Base-by-base conservation (phyloP, 2,113 vertebrate genomes). In the Thamnaconus septentrionalis region DNA sequence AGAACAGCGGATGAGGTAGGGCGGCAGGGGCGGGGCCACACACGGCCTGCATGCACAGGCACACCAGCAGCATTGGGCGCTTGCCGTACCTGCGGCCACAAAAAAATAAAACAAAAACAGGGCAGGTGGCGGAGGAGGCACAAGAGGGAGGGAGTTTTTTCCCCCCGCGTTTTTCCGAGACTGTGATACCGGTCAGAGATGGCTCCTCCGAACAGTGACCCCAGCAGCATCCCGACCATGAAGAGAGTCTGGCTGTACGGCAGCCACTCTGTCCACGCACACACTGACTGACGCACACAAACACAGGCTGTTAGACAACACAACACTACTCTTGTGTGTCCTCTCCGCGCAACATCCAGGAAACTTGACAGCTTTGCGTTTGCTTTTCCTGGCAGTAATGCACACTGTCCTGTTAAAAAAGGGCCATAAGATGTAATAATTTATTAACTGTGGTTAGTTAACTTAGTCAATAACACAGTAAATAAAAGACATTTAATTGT, bases 221-320 rank as follows among this genome's bases (percentile, higher is more conserved):
- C 90, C 42, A 91, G 64, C 55, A 92, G 83, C 41, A 88, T 75
- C 1, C 90, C 90, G 0, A 64, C 75, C 87, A 88, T 88, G 77
- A 59, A 91, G 53, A 80, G 48, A 1, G 75, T 82, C 75, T 88
- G 89, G 53, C 88, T 78, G 6, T 86, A 85, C 0, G 85, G 63
- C 73, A 90, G 51, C 64, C 58, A 75, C 58, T 11, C 54, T 31
- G 52, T 69, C 86, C 80, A 83, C 0, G 7, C 64, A 78, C 87
- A 90, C 74, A 64, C 78, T 73, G 77, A 81, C 80, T 88, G 82
- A 75, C 60, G 43, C 61, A 76, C 44, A 66, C n/a, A 74, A 41
- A 59, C 45, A 79, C 49, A 70, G 8, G 10, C 47, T 48, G 5
- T 48, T 10, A 48, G 3, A 8, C 8, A 48, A 48, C 8, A 3